phyloP scores from a whole-genome alignment of 2,888 invertebrate genomes.

The Neoitamus cyanurus region DNA sequence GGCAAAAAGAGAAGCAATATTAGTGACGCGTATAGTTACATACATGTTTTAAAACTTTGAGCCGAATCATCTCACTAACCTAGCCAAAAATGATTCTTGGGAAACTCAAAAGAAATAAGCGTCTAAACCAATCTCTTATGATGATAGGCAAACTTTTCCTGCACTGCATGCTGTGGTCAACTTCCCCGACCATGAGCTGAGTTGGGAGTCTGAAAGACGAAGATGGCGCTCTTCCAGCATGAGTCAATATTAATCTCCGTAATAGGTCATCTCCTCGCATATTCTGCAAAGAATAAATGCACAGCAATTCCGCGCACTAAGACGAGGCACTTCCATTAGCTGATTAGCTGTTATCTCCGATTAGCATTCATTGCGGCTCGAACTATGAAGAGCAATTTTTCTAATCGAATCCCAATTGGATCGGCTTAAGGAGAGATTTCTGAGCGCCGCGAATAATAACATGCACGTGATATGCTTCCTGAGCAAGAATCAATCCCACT shows the following conservation, averaged over 20 bases:
- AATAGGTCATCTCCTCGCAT: neutral
- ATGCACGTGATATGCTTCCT: neutral
- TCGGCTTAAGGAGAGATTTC: neutral
- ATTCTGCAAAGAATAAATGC: neutral
- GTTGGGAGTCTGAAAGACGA: neutral
- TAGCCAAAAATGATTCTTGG: no score
- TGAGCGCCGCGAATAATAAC: neutral
- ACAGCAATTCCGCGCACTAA: neutral
- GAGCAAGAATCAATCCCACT: neutral
- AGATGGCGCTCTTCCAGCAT: neutral
- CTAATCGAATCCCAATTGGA: conserved; percentile 1
- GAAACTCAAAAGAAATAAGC: no score
- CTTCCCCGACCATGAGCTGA: no score
- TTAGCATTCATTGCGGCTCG: neutral
- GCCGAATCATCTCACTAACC: no score
- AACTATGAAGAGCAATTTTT: neutral
- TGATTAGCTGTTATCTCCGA: neutral
- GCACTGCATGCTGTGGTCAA: no score
- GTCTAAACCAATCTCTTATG: no score
- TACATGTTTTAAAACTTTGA: no score
- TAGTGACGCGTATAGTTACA: no score
- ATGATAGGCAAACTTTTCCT: no score
- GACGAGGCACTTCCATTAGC: neutral
- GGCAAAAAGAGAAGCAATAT: no score
- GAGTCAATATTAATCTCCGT: neutral